phyloP scores from a whole-genome alignment of 2,113 vertebrate species.

The Daubentonia madagascariensis region DNA sequence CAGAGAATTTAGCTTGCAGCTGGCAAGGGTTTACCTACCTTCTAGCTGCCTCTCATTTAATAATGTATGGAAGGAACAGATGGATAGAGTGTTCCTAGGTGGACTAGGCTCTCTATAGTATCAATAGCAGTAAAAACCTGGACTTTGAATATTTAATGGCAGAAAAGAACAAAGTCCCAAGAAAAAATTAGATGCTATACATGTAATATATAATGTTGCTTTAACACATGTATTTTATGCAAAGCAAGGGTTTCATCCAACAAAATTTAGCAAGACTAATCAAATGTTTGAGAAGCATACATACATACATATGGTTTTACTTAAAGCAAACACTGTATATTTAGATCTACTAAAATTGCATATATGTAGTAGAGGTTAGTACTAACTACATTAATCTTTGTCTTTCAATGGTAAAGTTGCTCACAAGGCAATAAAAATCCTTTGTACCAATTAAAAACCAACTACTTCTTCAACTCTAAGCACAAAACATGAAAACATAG shows the following conservation, averaged over 20 bases:
- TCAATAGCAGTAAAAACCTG: slow-evolving; percentile 78
- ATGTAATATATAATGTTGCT: neutral
- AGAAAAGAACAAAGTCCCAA: neutral
- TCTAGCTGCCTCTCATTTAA: slow-evolving; percentile 83
- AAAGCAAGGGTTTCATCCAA: neutral
- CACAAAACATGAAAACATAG: neutral
- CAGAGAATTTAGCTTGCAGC: slow-evolving; percentile 77
- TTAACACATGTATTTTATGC: neutral
- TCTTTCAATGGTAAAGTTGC: neutral
- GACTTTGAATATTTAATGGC: slow-evolving; percentile 76
- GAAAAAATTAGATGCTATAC: neutral
- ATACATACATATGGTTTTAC: neutral
- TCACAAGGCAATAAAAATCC: neutral
- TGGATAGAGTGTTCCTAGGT: slow-evolving; percentile 74
- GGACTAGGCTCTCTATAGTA: slow-evolving; percentile 73
- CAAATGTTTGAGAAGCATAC: neutral
- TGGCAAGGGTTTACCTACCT: slow-evolving; percentile 78
- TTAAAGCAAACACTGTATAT: slow-evolving; percentile 8
- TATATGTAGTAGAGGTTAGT: neutral
- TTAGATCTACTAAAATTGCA: neutral
- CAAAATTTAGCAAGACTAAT: neutral
- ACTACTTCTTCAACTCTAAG: neutral
- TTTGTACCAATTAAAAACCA: neutral
- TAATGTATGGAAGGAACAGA: slow-evolving; percentile 82
- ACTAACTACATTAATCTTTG: neutral